Base-by-base conservation (phyloP, 2,888 invertebrate species). In the Eupithecia vulgata region DNA sequence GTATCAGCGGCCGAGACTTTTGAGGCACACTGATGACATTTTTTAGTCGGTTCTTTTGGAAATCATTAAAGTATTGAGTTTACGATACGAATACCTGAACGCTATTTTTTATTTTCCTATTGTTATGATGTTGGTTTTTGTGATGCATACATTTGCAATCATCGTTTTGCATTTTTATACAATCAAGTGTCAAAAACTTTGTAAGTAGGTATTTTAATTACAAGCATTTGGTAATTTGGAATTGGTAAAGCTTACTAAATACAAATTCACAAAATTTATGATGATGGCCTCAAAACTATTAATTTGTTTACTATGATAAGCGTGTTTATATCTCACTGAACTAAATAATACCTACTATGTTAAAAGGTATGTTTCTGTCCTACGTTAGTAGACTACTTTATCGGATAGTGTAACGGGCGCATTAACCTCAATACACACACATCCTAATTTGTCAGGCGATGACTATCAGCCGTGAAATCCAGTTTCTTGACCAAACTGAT, bases 51-150 rank as follows among this genome's bases (percentile, higher is more conserved):
- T 77, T 84, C 88, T 88, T 88, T 87, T 84, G 85, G 87, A 85
- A 89, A 86, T 92, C 90, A 90, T 92, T 92, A 91, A 91, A 92
- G 92, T 93, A 92, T 93, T 91, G 89, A 91, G 88, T 91, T 92
- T 90, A 91, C 87, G 90, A 90, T 91, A 89, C 89, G 84, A 84
- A 83, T 85, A 87, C 83, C 82, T 82, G 78, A 81, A 83, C n/a
- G 66, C 8, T 17, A 64, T 35, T n/a, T 65, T 65, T 65, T 65
- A 40, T 65, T 37, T 65, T 21, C 13, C 37, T 42, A 25, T 66
- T 70, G 21, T 52, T 65, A 25, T 65, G 48, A n/a, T 40, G 35
- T 65, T 40, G 12, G n/a, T 34, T 25, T 65, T 42, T 65, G 65
- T 65, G 61, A 34, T 17, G 61, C 34, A 34, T 34, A 2, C 61